These are phyloP conservation scores for Serilophus lunatus DNA, from an alignment of 2,113 vertebrate species.

Conservation along the genomic window DNA sequence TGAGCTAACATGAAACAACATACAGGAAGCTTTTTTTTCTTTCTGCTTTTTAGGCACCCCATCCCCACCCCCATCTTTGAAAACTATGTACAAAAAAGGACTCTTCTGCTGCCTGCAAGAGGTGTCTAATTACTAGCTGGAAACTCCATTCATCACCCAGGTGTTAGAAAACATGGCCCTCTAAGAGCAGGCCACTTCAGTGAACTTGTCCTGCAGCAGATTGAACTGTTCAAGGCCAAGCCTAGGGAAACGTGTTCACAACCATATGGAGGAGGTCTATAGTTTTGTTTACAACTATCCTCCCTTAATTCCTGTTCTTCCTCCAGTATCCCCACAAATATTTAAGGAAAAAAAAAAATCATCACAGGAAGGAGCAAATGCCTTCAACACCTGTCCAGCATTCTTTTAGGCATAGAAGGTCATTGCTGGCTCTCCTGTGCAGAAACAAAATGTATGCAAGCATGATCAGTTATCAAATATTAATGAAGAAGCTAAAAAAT, in stretches of 20 bases:
- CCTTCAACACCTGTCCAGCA: conserved; percentile 8
- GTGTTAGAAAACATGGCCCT: conserved; percentile 36
- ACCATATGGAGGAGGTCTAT: background rate
- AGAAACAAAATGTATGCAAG: background rate
- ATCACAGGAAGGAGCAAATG: background rate
- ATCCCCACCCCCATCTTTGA: background rate
- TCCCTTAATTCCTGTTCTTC: conserved; percentile 16
- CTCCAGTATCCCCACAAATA: background rate
- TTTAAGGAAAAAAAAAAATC: background rate
- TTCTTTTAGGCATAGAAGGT: background rate
- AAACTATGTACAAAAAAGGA: conserved; percentile 20
- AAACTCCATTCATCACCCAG: conserved; percentile 56
- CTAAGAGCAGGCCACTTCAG: conserved; percentile 3
- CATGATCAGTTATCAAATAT: background rate
- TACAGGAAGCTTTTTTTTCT: background rate
- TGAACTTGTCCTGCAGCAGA: conserved; percentile 10
- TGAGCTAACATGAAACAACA: background rate
- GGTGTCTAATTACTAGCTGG: conserved; percentile 43
- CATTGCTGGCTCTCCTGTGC: background rate
- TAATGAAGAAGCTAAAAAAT: background rate
- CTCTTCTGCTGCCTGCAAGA: conserved; percentile 24
- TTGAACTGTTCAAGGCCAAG: conserved; percentile 4
- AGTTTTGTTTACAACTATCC: background rate
- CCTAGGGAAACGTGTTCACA: background rate
- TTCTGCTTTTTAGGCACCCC: background rate